Base-by-base conservation (phyloP, 2,888 invertebrate species). In the Drosophila suboccidentalis region DNA sequence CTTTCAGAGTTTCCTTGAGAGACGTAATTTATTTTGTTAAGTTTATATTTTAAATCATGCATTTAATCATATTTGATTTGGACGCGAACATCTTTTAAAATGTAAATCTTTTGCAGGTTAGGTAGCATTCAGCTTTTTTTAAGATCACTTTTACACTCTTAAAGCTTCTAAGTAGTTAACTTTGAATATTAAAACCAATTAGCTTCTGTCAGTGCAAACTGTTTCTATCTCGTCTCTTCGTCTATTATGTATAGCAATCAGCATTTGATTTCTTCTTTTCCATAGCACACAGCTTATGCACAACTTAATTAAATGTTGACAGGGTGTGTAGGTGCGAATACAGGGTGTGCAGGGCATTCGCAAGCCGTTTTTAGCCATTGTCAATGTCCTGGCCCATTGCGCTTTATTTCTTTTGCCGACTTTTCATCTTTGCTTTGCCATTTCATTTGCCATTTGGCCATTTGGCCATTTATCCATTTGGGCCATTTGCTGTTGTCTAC, bases 391-490 rank as follows among this genome's bases (percentile, higher is more conserved):
- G 67, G 63, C 41, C 77, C 73, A 67, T 68, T 75, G 78, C 26
- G 60, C 36, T 70, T 77, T 75, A 70, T 69, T 58, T 67, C 70
- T 57, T 47, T 75, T 58, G 70, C 43, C 69, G 65, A 74, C 59
- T 72, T 83, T 78, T 87, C 78, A 75, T 83, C 78, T 75, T 78
- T 80, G 84, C 73, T 87, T 71, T 80, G 87, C 78, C 72, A 75
- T 82, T 82, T 75, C 71, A 78, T 79, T 75, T 78, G 71, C 69
- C 64, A 81, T 80, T 84, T 81, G 60, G 71, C 69, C 64, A 81
- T 80, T 84, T 81, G 60, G 29, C 22, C 44, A 46, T 49, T 49
- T 49, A 32, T 44, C 65, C 53, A 36, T 36, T 44, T 43, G 50
- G 13, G 39, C 74, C 62, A 43, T 58, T 60, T 75, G 65, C 62